Evolutionary conservation across 2,797 vertebrate species (phyloP), one percentile per base, ranked within the genome.

Genomic region (Podargus strigoides): DNA sequence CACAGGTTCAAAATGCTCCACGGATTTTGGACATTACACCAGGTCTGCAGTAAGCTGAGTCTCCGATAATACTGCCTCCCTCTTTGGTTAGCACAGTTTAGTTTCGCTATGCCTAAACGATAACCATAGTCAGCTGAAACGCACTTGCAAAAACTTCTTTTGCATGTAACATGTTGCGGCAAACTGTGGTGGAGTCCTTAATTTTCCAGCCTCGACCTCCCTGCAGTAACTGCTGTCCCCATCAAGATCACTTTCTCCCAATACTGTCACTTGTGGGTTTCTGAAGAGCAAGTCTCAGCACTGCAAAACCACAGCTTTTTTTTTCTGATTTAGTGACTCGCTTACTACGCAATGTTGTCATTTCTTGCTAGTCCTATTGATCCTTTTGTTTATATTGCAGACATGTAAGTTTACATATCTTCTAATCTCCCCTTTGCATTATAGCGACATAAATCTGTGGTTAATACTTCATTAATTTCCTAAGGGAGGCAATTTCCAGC

Each of bases 341-440:
- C 56, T 91, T 37, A 52, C 37, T 79, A 88, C 0, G 1, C 68
- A 72, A 68, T 82, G 49, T 69, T 90, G 74, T 74, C 39, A 70
- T 90, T 90, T 96, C 70, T 94, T 67, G 36, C 87, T 79, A 81
- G 80, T 68, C 80, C 56, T 53, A 90, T 91, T 82, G 94, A 96
- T 91, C 77, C 84, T 86, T 80, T 46, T 89, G 66, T 91, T 89
- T 85, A n/a, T 83, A 83, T 34, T 80, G 64, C 81, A 93, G 90
- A 86, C 1, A 4, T 80, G 79, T 70, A 83, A 56, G 84, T 84
- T 93, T 88, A 95, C 81, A 7, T 47, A 63, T 87, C 80, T 89
- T 83, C 85, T 93, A 58, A 81, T 88, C 91, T 94, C 89, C 85
- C 87, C 92, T 96, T 94, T 94, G 91, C 94, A 94, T 90, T 90